Percentiles rank a stretch among this genome's conserved stretches.
Evolutionary conservation across 1,140 invertebrate species (phyloP).

Genomic region (Aplysia californica): DNA sequence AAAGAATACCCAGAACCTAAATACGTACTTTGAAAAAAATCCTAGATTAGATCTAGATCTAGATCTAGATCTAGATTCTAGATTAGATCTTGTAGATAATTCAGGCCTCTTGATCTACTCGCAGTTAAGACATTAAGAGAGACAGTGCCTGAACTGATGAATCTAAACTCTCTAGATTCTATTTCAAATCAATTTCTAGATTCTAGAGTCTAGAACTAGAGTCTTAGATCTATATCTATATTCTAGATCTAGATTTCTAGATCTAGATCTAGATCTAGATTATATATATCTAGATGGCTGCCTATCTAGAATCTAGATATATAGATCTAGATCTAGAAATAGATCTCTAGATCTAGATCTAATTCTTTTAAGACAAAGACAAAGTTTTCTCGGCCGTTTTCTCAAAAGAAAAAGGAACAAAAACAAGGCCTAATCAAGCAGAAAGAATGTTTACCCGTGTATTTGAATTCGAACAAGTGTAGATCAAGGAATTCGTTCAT

Average conservation of each 20-base stretch:
- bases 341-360: neutral
- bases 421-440: too few relatives aligned
- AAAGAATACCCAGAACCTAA: too few relatives aligned
- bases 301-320: neutral
- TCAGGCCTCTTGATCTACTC: neutral
- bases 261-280: neutral
- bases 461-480: too few relatives aligned
- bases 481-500: too few relatives aligned
- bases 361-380: neutral
- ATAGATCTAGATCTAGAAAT: neutral
- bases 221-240: too few relatives aligned
- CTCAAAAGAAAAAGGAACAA: too few relatives aligned
- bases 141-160: neutral
- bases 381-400: neutral
- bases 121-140: neutral
- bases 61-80: neutral
- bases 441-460: too few relatives aligned
- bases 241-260: neutral
- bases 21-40: neutral
- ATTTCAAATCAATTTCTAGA: neutral
- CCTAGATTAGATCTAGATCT: neutral
- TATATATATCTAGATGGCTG: too few relatives aligned
- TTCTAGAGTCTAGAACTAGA: neutral
- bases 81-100: neutral
- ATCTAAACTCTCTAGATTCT: neutral